Conservation (phyloP, 2,113 vertebrate species). For the Sceloporus undulatus region DNA sequence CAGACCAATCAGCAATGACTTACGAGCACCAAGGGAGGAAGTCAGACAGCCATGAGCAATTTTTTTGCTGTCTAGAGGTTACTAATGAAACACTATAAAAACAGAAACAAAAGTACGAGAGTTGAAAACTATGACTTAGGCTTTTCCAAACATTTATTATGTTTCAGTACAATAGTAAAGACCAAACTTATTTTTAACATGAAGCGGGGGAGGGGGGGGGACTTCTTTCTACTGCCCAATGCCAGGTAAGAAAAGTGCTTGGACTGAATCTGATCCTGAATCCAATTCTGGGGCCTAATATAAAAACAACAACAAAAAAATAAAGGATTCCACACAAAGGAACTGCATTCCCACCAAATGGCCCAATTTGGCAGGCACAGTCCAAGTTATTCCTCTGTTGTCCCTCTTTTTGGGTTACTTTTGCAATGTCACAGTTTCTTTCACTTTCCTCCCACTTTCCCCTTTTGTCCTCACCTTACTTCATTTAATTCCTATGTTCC, state of each 20-base stretch:
- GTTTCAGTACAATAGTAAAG: slow-evolving; percentile 21
- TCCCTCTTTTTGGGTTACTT: no score
- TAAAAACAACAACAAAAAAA: not conserved
- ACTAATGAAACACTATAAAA: slow-evolving; percentile 70
- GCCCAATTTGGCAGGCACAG: no score
- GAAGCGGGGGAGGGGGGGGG: slow-evolving; percentile 9
- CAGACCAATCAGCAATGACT: slow-evolving; percentile 75
- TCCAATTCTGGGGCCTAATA: not conserved
- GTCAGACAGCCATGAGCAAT: slow-evolving; percentile 68
- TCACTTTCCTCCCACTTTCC: no score
- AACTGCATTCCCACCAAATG: not conserved
- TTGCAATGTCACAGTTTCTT: no score
- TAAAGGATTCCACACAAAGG: not conserved
- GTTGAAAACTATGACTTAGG: slow-evolving; percentile 18
- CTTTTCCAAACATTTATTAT: not conserved
- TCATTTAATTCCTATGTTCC: not conserved
- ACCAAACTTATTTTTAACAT: not conserved
- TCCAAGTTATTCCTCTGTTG: no score
- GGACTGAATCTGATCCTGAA: not conserved
- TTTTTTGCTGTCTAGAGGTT: slow-evolving; percentile 72
- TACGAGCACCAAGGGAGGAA: slow-evolving; percentile 78
- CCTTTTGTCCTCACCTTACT: no score
- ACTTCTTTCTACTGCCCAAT: not conserved
- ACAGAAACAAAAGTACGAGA: slow-evolving; percentile 40
- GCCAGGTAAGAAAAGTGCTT: not conserved